These are phyloP conservation scores for Nematostella vectensis DNA, from an alignment of 92 coral and sea anemone genomes.

Conservation along the genomic window DNA sequence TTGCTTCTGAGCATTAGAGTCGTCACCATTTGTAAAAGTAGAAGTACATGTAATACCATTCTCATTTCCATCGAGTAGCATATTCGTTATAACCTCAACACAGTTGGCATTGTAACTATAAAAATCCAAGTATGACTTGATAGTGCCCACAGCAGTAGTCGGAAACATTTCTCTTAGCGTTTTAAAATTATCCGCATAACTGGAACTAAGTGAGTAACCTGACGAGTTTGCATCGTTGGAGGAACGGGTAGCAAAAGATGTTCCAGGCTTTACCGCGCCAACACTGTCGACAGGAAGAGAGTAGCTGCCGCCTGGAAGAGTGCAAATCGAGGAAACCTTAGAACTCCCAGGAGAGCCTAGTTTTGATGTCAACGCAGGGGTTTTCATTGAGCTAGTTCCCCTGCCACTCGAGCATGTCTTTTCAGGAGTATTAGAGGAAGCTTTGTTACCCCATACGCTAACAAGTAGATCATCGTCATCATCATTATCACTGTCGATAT, in stretches of 20 bases:
- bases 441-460: slow-evolving; percentile 5
- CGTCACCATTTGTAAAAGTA: background rate
- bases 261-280: no score
- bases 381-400: no score
- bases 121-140: slow-evolving; percentile 21
- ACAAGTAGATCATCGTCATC: slow-evolving; percentile 15
- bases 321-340: no score
- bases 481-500: background rate
- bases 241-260: no score
- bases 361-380: no score
- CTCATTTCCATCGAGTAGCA: slow-evolving; percentile 20
- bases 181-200: background rate
- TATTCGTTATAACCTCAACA: slow-evolving; percentile 14
- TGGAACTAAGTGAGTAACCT: no score
- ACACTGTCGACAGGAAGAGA: no score
- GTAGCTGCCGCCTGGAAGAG: no score
- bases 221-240: no score
- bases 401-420: no score
- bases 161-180: slow-evolving; percentile 37
- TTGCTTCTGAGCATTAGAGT: background rate
- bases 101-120: slow-evolving; percentile 23
- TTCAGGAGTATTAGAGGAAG: slow-evolving; percentile 4
- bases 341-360: no score
- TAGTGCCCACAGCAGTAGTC: slow-evolving; percentile 2
- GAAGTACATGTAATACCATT: background rate